A percentile compares a stretch with the other conserved stretches of the same genome.
Conservation (phyloP, 2,797 vertebrate species). For the Cottoperca gobio region DNA sequence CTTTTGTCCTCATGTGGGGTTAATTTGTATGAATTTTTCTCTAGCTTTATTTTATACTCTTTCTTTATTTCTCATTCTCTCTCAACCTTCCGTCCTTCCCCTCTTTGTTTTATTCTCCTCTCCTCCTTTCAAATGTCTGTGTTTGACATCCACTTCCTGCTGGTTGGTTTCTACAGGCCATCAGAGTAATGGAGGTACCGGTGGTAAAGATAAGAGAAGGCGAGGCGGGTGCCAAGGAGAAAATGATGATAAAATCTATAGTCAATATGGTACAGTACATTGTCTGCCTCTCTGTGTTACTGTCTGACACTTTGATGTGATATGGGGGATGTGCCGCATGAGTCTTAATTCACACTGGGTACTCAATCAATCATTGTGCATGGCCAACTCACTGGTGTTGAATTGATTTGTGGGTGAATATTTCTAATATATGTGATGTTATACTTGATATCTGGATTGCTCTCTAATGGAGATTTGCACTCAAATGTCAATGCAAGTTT, state of each 20-base stretch:
- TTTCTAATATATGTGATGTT: constrained; percentile 24
- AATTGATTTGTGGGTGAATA: constrained; percentile 44
- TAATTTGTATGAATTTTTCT: constrained; percentile 45
- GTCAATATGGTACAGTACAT: constrained; percentile 92
- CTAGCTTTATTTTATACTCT: neutral
- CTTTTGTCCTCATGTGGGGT: constrained; percentile 13
- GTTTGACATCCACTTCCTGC: constrained; percentile 67
- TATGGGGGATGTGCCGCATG: constrained; percentile 71
- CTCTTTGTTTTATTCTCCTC: neutral
- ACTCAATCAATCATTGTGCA: constrained; percentile 53
- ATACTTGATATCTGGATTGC: constrained; percentile 9
- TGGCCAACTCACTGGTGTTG: constrained; percentile 43
- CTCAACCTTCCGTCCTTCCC: constrained; percentile 1
- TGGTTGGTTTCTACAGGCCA: constrained; percentile 89
- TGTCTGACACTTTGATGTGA: constrained; percentile 69
- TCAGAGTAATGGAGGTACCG: constrained; percentile 98
- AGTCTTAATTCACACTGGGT: constrained; percentile 48
- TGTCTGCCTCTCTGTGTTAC: constrained; percentile 67
- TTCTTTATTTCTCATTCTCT: constrained; percentile 10
- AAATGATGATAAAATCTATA: constrained; percentile 97
- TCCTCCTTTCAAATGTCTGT: constrained; percentile 44
- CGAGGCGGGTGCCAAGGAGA: constrained; percentile 90
- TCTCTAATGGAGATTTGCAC: constrained; percentile 30
- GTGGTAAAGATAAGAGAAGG: constrained; percentile 98
- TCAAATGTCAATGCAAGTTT: constrained; percentile 46